Conservation (phyloP, 2,113 vertebrate genomes). For the Melanotaenia duboulayi region DNA sequence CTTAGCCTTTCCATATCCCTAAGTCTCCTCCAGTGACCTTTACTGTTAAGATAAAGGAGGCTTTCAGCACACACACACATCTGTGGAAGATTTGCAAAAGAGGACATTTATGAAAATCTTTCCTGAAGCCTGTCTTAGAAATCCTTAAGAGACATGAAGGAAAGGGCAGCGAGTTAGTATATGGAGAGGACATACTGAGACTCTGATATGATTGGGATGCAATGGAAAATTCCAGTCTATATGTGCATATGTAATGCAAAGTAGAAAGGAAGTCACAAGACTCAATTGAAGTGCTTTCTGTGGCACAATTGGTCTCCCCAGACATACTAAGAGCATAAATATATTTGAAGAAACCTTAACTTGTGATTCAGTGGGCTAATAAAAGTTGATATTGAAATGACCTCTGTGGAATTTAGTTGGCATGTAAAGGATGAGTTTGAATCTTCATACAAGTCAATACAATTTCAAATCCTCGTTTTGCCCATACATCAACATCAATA, state of each 20-base stretch:
- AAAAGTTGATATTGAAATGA: slow-evolving; percentile 62
- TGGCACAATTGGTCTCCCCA: slow-evolving; percentile 44
- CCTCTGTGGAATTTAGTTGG: slow-evolving; percentile 34
- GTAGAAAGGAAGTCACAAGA: slow-evolving; percentile 56
- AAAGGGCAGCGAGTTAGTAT: slow-evolving; percentile 73
- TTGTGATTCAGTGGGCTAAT: slow-evolving; percentile 22
- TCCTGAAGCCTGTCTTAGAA: slow-evolving; percentile 73
- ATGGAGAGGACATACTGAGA: slow-evolving; percentile 66
- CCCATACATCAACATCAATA: background rate
- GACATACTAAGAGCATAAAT: slow-evolving; percentile 51
- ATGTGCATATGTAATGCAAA: slow-evolving; percentile 79
- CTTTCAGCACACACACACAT: slow-evolving; percentile 53
- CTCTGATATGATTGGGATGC: slow-evolving; percentile 72
- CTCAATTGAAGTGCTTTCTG: slow-evolving; percentile 61
- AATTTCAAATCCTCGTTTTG: background rate
- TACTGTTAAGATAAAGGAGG: slow-evolving; percentile 72
- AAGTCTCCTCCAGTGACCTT: slow-evolving; percentile 77
- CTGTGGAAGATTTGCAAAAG: slow-evolving; percentile 74
- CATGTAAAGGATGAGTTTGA: slow-evolving; percentile 28
- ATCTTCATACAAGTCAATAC: slow-evolving; percentile 15
- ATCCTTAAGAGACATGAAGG: slow-evolving; percentile 76
- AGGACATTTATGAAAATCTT: slow-evolving; percentile 78
- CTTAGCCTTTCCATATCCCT: slow-evolving; percentile 71
- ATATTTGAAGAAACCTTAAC: slow-evolving; percentile 41
- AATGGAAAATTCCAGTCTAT: slow-evolving; percentile 75